These are phyloP conservation scores for Pampus argenteus DNA, from an alignment of 2,797 vertebrate genomes.

Conservation along the genomic window DNA sequence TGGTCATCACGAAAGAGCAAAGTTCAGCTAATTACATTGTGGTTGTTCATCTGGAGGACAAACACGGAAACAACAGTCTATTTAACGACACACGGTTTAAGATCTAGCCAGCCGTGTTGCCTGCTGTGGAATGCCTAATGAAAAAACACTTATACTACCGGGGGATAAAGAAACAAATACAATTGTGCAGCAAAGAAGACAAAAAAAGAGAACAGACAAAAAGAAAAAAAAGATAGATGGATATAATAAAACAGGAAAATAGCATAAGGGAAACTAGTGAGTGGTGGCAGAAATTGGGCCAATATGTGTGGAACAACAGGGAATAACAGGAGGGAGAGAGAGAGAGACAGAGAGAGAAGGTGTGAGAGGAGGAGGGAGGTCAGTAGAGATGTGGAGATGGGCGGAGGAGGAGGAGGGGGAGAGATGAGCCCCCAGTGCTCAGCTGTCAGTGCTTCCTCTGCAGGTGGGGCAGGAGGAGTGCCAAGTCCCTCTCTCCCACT, in stretches of 20 bases:
- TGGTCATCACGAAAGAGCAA: conserved; percentile 69
- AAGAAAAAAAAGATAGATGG: conserved; percentile 49
- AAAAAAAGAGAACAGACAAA: conserved; percentile 28
- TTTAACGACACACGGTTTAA: conserved; percentile 38
- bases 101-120: conserved; percentile 22
- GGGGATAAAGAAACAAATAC: conserved; percentile 16
- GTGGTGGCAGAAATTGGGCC: conserved; percentile 69
- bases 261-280: conserved; percentile 47
- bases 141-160: conserved; percentile 25
- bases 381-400: conserved; percentile 76
- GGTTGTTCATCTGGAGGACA: conserved; percentile 67
- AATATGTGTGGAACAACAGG: conserved; percentile 72
- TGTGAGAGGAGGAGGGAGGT: conserved; percentile 81
- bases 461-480: conserved; percentile 87
- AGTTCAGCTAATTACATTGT: conserved; percentile 72
- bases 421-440: conserved; percentile 79
- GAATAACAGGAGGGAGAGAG: conserved; percentile 58
- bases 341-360: conserved; percentile 63
- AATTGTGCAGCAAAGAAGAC: conserved; percentile 26
- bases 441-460: conserved; percentile 90
- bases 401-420: conserved; percentile 64
- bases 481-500: conserved; percentile 85
- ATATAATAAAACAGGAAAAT: conserved; percentile 59
- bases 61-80: conserved; percentile 58
- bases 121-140: conserved; percentile 48